These are phyloP conservation scores for Stenichneumon culpator DNA, from an alignment of 2,888 invertebrate species.

Conservation along the genomic window DNA sequence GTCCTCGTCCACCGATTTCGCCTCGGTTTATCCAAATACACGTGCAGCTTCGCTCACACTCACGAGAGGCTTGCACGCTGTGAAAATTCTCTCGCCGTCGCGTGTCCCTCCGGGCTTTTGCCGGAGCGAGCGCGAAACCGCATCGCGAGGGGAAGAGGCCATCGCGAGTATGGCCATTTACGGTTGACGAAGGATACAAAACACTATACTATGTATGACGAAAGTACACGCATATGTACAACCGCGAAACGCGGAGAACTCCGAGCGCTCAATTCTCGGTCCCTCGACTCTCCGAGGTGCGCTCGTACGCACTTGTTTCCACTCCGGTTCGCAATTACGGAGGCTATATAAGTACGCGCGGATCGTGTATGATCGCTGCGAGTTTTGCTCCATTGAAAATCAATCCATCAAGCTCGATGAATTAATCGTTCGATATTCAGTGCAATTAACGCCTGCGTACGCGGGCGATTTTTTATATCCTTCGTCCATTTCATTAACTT, in stretches of 20 bases:
- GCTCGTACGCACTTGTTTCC: slow-evolving; percentile 23
- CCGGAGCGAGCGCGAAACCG: slow-evolving; percentile 58
- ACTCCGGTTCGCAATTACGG: slow-evolving; percentile 48
- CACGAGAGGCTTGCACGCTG: slow-evolving; percentile 44
- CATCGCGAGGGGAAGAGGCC: slow-evolving; percentile 58
- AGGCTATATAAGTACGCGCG: not conserved
- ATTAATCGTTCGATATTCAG: slow-evolving; percentile 13
- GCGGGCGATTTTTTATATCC: not conserved
- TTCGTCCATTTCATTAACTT: not conserved
- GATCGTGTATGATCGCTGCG: not conserved
- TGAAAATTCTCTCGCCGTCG: slow-evolving; percentile 71
- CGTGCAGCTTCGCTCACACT: not conserved
- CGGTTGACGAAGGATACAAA: slow-evolving; percentile 53
- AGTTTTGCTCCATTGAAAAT: slow-evolving; percentile 7
- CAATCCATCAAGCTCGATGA: too few relatives aligned
- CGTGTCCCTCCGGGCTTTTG: slow-evolving; percentile 68
- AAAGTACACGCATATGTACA: slow-evolving; percentile 31
- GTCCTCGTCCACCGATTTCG: slow-evolving; percentile 58
- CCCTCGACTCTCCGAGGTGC: slow-evolving; percentile 20
- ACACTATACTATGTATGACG: not conserved
- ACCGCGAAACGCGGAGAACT: slow-evolving; percentile 45
- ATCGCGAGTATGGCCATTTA: slow-evolving; percentile 64
- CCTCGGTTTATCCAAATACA: slow-evolving; percentile 46
- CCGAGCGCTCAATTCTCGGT: slow-evolving; percentile 41
- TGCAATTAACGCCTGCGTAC: not conserved